Base-by-base conservation (phyloP, 2,797 vertebrate species). In the Arremon brunneinucha region DNA sequence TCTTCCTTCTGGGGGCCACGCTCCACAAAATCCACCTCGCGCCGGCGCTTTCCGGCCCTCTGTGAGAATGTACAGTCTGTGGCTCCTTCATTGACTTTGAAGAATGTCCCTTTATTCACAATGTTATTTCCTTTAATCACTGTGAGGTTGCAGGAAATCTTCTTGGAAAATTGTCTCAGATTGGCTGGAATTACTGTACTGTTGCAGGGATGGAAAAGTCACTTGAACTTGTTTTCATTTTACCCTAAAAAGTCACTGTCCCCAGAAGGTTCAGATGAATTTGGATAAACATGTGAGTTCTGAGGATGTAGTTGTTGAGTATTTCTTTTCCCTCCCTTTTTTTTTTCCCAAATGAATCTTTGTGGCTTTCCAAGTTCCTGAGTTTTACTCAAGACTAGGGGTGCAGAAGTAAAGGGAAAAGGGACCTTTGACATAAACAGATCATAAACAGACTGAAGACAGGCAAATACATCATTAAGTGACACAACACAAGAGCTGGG, bases 91-190 rank as follows among this genome's bases (percentile, higher is more conserved):
- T 62, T 96, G 96, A 96, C 93, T 97, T 95, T 92, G 93, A 95
- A 95, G 83, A 96, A 96, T 96, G 93, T 91, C 83, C 92, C 90
- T 94, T 96, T 96, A 95, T 96, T 96, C 93, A 97, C 88, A 93
- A 87, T 92, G 91, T 95, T 96, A 94, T 96, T 96, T 96, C 96
- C 95, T 96, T 96, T 96, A 96, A 96, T 96, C 95, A 96, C 92
- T 76, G 87, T 94, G 89, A 95, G 95, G 94, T 95, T 97, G 95
- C 96, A 96, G 96, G 96, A 96, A 97, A 96, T 95, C 96, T 93
- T 97, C 89, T 95, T 95, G 95, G 96, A 96, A 97, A 96, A 97
- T 94, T 94, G 71, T 96, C 93, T 92, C 89, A 96, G 95, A 95
- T 95, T 97, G 94, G 95, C 94, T 94, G 87, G 95, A 94, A 94